Evolutionary conservation across 2,888 invertebrate species (phyloP).

Genomic region (Ashinkailepas kermadecensis): DNA sequence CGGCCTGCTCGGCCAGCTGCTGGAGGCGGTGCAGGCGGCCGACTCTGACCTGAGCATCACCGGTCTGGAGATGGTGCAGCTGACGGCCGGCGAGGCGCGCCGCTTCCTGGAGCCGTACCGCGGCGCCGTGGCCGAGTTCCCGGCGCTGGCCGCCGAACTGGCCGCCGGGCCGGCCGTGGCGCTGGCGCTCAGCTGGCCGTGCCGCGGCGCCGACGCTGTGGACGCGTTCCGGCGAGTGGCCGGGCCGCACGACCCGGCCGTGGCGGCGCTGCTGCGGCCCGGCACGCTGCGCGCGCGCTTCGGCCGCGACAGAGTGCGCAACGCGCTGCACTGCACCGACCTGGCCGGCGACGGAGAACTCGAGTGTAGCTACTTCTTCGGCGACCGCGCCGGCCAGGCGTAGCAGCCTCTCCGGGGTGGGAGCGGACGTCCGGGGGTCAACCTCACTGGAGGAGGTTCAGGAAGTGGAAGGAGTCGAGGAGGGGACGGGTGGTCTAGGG

Average conservation of each 20-base stretch:
- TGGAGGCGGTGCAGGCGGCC: conserved; percentile 21
- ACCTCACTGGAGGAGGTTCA: no score
- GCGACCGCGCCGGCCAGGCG: background rate
- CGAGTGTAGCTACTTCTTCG: conserved; percentile 52
- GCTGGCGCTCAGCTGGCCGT: conserved; percentile 58
- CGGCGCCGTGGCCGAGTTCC: conserved; percentile 71
- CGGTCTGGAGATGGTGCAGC: conserved; percentile 67
- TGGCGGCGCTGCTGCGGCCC: conserved; percentile 74
- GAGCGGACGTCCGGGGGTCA: no score
- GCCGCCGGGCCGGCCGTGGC: conserved; percentile 78
- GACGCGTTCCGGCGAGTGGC: conserved; percentile 65
- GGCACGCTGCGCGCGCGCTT: conserved; percentile 73
- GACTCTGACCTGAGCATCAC: conserved; percentile 69
- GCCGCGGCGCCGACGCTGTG: conserved; percentile 37
- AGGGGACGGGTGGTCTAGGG: no score
- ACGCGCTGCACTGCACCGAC: conserved; percentile 91
- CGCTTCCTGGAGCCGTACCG: conserved; percentile 91
- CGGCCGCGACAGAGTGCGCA: conserved; percentile 71
- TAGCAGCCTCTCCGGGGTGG: no score
- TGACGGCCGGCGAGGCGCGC: conserved; percentile 74
- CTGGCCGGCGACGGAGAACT: conserved; percentile 74
- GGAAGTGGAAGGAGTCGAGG: no score
- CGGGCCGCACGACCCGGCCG: conserved; percentile 86
- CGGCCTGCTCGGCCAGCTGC: conserved; percentile 4
- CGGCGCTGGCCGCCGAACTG: conserved; percentile 73